Percentiles rank a stretch among this genome's conserved stretches.
Conservation (phyloP, 2,113 vertebrate species). For the Caloenas nicobarica region DNA sequence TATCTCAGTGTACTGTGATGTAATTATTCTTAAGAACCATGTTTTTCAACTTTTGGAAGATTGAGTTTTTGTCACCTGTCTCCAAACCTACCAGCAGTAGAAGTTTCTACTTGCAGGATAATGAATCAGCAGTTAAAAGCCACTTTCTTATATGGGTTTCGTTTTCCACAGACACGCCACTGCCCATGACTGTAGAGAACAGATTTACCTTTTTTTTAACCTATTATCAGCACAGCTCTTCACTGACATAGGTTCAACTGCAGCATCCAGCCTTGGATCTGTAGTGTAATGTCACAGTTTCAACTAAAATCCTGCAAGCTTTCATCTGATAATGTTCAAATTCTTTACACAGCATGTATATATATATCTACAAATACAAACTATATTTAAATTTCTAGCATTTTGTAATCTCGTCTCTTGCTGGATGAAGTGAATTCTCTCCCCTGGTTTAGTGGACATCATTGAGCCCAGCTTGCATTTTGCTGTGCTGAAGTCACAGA, state of each 20-base stretch:
- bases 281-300: background rate
- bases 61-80: rapidly evolving
- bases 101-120: background rate
- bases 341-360: background rate
- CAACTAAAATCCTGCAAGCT: background rate
- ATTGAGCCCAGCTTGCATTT: background rate
- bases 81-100: background rate
- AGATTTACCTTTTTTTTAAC: background rate
- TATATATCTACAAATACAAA: background rate
- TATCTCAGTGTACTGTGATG: background rate
- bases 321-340: background rate
- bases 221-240: background rate
- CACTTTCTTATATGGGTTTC: background rate
- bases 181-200: background rate
- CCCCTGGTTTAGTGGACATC: background rate
- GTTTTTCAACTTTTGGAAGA: background rate
- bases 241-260: background rate
- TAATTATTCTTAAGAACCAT: background rate
- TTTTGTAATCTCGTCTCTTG: background rate
- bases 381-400: background rate
- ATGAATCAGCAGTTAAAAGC: background rate
- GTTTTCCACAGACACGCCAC: background rate
- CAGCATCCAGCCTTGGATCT: background rate
- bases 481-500: background rate
- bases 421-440: background rate